Percentiles rank a stretch among this genome's conserved stretches.
Evolutionary conservation across 2,888 invertebrate genomes (phyloP).

Genomic region (Cryptophagus acutangulus): DNA sequence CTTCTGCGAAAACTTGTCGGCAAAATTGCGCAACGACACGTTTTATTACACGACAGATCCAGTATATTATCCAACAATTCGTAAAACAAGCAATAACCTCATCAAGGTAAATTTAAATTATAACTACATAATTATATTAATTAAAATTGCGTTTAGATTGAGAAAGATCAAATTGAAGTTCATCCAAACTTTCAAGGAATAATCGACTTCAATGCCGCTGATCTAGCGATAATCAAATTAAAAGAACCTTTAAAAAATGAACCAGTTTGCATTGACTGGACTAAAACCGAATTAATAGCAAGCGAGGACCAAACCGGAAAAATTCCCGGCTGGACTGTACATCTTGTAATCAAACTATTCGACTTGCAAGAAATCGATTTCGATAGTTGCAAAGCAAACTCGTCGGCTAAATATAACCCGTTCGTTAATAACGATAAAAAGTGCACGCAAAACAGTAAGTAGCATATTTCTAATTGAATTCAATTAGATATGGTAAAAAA

Average conservation of each 20-base stretch:
- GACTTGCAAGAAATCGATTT: background rate
- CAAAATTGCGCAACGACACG: background rate
- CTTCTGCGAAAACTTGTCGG: slow-evolving; percentile 1
- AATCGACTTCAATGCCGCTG: background rate
- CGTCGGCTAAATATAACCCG: background rate
- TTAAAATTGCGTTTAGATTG: background rate
- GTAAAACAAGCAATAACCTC: background rate
- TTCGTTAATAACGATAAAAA: background rate
- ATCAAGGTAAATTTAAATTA: background rate
- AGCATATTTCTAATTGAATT: no score
- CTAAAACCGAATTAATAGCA: background rate
- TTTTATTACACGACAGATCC: background rate
- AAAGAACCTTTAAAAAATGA: background rate
- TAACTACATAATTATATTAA: background rate
- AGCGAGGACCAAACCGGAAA: background rate
- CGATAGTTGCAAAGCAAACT: background rate
- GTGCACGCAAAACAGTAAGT: background rate
- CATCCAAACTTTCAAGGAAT: background rate
- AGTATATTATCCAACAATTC: background rate
- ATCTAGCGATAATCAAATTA: background rate
- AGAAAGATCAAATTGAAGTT: background rate
- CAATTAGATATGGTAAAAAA: no score
- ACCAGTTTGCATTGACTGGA: background rate
- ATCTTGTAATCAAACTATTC: background rate
- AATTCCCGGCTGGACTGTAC: background rate